These are phyloP conservation scores for Brachionus koreanus DNA, from an alignment of 1,140 invertebrate genomes.

Conservation along the genomic window DNA sequence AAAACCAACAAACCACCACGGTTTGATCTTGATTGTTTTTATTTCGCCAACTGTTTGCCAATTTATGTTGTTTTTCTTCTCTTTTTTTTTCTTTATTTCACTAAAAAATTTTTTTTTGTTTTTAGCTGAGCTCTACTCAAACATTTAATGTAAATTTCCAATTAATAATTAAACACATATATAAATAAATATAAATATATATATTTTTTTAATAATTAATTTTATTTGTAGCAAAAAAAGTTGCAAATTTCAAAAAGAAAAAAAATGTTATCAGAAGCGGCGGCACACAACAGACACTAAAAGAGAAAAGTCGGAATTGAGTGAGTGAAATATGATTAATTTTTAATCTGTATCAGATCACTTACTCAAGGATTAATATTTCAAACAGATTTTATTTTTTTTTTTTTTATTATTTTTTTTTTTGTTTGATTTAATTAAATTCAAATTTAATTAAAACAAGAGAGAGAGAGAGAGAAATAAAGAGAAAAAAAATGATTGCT, in stretches of 20 bases:
- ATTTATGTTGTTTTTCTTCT: neutral
- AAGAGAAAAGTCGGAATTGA: neutral
- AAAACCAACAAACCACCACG: neutral
- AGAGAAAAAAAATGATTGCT: neutral
- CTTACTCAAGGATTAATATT: slow-evolving; percentile 39
- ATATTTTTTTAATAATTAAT: neutral
- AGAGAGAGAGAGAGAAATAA: neutral
- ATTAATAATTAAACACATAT: neutral
- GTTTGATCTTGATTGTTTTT: neutral
- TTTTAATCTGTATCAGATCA: slow-evolving; percentile 35
- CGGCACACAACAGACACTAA: neutral
- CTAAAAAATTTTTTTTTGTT: too few species aligned
- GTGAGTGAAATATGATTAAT: slow-evolving; percentile 27
- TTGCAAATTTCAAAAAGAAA: slow-evolving; percentile 8
- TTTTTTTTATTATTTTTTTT: neutral
- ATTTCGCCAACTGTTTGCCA: neutral
- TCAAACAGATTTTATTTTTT: neutral
- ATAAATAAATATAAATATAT: too few species aligned
- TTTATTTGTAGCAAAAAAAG: slow-evolving; percentile 9
- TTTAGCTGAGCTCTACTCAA: neutral
- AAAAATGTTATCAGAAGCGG: neutral
- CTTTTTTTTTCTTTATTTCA: too few species aligned
- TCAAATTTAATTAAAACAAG: slow-evolving; percentile 36
- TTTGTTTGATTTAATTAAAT: slow-evolving; percentile 23
- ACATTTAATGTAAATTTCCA: neutral